Base-by-base conservation (phyloP, 2,888 invertebrate genomes). In the Caenorhabditis imperialis region DNA sequence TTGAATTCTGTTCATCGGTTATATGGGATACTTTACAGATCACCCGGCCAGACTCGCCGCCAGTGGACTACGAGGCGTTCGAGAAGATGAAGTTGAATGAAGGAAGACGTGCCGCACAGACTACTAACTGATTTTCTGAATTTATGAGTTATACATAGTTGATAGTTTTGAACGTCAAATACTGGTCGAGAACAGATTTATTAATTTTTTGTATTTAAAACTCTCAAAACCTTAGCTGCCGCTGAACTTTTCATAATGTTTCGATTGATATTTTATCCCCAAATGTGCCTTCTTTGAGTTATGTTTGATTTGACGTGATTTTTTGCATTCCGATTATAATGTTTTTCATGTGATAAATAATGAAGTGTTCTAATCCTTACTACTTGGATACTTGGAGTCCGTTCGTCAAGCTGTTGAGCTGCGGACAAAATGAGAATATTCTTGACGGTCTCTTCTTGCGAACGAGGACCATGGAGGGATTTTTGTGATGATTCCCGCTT, bases 11-110 rank as follows among this genome's bases (percentile, higher is more conserved):
- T 22, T 16, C 23, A 30, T 7, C 10, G 10, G 30, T n/a, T n/a
- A n/a, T n/a, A n/a, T n/a, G n/a, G n/a, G n/a, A n/a, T n/a, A n/a
- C 20, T 40, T 61, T 62, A 22, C 50, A 79, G 73, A 74, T 82
- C 1, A 69, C 73, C 12, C 82, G 86, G 18, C 86, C 86, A 7
- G 83, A 84, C 25, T 85, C 86, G 6, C 86, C 86, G 18, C 86
- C 86, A 35, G 85, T 83, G 12, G 86, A 86, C 71, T 86, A 86
- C 54, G 86, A 86, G 25, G 78, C 80, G 0, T 71, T 75, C 27
- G 75, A 71, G 25, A 70, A 63, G 38, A 10, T 75, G 60, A 75
- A 75, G 16, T 16, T 75, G 44, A 65, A 63, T 20, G 70, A 61
- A n/a, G 42, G n/a, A 5, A 50, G 53, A 42, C 48, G 57, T 1